Evolutionary conservation across 2,888 invertebrate genomes (phyloP), one percentile per base, ranked within the genome.

Genomic region (Ochropacha duplaris): DNA sequence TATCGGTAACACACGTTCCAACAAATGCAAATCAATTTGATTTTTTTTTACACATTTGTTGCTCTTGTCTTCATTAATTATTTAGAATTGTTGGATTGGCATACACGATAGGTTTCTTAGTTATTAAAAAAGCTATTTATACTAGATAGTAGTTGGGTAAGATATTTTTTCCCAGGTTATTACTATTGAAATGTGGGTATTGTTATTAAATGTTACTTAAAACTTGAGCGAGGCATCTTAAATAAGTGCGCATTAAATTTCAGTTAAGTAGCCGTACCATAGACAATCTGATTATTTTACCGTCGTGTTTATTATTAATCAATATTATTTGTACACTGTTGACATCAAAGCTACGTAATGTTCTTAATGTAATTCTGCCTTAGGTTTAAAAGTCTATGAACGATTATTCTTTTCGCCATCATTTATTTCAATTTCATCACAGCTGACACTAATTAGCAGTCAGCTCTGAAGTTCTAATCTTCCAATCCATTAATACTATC

Each of bases 1-100:
- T 57, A 66, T 67, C 63, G 54, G 54, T 57, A 60, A 63, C 57
- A 60, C 50, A 58, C 56, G 57, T 39, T 57, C 28, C n/a, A 54
- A 58, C 59, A 63, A 59, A 58, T 63, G 57, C 54, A 56, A 52
- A 24, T 36, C n/a, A 54, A 59, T 56, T 52, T 24, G 54, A 54
- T 49, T 19, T 44, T 44, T 44, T 24, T 44, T 44, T 44, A 16
- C 44, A 2, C 9, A 5, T 16, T 19, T 19, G 16, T 44, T 39
- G 44, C 44, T 44, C 44, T 19, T 44, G 44, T 44, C 44, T 44
- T 19, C 16, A 44, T 44, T 44, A 44, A 44, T 44, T 44, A 44
- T 9, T 19, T 16, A 19, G 39, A 39, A 39, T n/a, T 4, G n/a
- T 44, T 9, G 19, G 19, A 0, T 44, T 19, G 39, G 1, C 19